These are phyloP conservation scores for Catocala fraxini DNA, from an alignment of 2,888 invertebrate species.

Conservation along the genomic window DNA sequence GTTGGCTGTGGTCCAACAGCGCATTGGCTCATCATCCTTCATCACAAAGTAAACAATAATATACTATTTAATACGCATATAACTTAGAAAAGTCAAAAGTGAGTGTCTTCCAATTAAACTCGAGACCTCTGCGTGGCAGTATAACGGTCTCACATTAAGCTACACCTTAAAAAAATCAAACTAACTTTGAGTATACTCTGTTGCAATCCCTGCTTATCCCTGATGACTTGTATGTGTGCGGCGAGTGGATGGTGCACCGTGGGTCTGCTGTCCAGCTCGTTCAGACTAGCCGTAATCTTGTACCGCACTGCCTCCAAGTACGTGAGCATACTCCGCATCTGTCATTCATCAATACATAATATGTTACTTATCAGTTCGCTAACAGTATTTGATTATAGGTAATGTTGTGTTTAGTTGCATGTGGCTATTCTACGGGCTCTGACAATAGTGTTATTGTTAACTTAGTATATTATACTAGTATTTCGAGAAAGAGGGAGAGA, in stretches of 20 bases:
- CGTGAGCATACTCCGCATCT: conserved; percentile 97
- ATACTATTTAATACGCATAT: too few species aligned
- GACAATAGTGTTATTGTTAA: too few species aligned
- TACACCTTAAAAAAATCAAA: neutral
- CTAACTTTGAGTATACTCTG: conserved; percentile 94
- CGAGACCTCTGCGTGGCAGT: too few species aligned
- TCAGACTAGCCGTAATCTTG: conserved; percentile 94
- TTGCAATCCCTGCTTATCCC: conserved; percentile 96
- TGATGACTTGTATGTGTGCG: conserved; percentile 94
- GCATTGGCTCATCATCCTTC: too few species aligned
- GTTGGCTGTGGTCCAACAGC: too few species aligned
- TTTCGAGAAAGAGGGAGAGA: too few species aligned
- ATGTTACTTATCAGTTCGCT: neutral
- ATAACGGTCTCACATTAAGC: too few species aligned
- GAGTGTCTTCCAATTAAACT: too few species aligned
- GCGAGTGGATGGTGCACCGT: conserved; percentile 94
- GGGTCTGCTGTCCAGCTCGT: conserved; percentile 93
- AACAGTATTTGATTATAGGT: neutral
- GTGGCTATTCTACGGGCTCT: too few species aligned
- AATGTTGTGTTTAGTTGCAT: neutral
- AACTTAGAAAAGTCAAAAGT: too few species aligned
- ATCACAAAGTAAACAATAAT: too few species aligned
- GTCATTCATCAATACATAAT: conserved; percentile 21
- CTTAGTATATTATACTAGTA: too few species aligned
- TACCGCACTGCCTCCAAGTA: conserved; percentile 96